A percentile compares a stretch with the other conserved stretches of the same genome.
phyloP scores from a whole-genome alignment of 2,797 vertebrate genomes.

The Leucoraja ocellata region DNA sequence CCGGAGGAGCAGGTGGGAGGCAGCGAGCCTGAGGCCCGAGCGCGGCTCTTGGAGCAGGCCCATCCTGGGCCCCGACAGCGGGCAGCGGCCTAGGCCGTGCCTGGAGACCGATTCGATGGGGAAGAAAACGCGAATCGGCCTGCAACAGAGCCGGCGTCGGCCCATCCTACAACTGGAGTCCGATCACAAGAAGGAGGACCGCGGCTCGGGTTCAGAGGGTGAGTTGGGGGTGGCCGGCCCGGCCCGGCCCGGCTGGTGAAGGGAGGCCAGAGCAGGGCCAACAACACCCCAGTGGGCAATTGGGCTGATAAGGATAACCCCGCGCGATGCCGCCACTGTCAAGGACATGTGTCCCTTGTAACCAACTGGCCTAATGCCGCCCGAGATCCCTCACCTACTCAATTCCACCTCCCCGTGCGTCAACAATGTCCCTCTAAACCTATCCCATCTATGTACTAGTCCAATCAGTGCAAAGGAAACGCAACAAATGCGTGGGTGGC shows the following conservation, averaged over 20 bases:
- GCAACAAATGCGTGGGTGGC: too few relatives aligned
- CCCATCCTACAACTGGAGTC: slow-evolving; percentile 77
- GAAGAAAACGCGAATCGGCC: slow-evolving; percentile 69
- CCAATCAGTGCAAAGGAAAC: too few relatives aligned
- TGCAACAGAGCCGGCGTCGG: slow-evolving; percentile 67
- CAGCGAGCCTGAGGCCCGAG: not conserved
- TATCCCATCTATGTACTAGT: too few relatives aligned
- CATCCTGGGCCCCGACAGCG: not conserved
- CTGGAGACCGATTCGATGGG: slow-evolving; percentile 76
- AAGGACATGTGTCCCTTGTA: too few relatives aligned
- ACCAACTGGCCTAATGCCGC: too few relatives aligned
- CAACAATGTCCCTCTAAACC: too few relatives aligned
- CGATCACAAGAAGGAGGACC: slow-evolving; percentile 56
- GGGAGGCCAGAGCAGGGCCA: not conserved
- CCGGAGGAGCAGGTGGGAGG: not conserved
- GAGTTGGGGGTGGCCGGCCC: slow-evolving; percentile 29
- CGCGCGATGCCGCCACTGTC: too few relatives aligned
- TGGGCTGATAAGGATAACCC: too few relatives aligned
- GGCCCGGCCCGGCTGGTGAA: slow-evolving; percentile 35
- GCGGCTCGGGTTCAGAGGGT: slow-evolving; percentile 67
- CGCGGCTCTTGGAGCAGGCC: not conserved
- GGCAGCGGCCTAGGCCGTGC: slow-evolving; percentile 58
- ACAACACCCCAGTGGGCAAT: not conserved
- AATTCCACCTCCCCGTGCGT: too few relatives aligned
- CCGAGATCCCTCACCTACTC: too few relatives aligned